Evolutionary conservation across 1,140 invertebrate species (phyloP).

Genomic region (Zaprionus ghesquierei): DNA sequence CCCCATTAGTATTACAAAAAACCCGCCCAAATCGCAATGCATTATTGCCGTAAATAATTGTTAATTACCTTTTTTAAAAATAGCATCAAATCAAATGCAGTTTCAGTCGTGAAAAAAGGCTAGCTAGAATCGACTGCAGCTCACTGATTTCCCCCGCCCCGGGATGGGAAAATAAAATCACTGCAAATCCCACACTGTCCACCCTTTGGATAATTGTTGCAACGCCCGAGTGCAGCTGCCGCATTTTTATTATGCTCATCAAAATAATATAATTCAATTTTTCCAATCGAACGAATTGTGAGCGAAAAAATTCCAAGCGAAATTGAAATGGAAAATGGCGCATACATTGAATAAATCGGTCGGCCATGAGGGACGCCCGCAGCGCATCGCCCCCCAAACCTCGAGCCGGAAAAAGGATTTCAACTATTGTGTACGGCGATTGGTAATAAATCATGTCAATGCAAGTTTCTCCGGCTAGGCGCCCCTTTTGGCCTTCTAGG

Average conservation of each 20-base stretch:
- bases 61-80: background rate
- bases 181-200: too few species aligned
- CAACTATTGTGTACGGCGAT: conserved; percentile 1
- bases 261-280: conserved; percentile 79
- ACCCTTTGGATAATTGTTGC: conserved; percentile 16
- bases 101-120: background rate
- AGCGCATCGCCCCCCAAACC: background rate
- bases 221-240: conserved; percentile 30
- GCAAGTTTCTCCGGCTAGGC: conserved; percentile 37
- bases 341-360: conserved; percentile 75
- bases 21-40: background rate
- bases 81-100: background rate
- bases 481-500: background rate
- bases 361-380: conserved; percentile 41
- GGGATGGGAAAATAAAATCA: too few species aligned
- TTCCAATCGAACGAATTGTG: conserved; percentile 67
- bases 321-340: conserved; percentile 36
- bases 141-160: background rate
- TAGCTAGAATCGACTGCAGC: background rate
- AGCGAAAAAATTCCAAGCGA: background rate
- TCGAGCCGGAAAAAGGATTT: background rate
- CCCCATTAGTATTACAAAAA: background rate
- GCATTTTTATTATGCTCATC: conserved; percentile 72
- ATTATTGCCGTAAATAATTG: background rate
- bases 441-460: conserved; percentile 57